A percentile compares a stretch with the other conserved stretches of the same genome.
Evolutionary conservation across 2,113 vertebrate species (phyloP).

Genomic region (Ancistrus triradiatus): DNA sequence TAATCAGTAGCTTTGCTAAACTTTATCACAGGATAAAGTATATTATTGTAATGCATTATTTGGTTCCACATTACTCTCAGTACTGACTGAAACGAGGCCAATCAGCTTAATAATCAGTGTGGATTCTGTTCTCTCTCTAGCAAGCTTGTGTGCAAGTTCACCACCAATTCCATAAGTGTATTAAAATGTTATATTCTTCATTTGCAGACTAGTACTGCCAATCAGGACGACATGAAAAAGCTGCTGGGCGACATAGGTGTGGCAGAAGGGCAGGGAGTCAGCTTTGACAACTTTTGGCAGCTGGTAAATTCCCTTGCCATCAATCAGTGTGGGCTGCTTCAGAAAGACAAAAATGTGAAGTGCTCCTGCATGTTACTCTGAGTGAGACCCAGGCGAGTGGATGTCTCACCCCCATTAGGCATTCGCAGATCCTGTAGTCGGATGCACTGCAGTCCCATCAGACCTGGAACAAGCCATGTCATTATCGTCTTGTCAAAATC

Average conservation of each 20-base stretch:
- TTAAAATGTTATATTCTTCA: neutral
- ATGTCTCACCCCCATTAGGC: slow-evolving; percentile 1
- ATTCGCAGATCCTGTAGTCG: neutral
- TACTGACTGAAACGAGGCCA: no score
- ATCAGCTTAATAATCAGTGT: no score
- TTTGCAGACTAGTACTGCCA: slow-evolving; percentile 29
- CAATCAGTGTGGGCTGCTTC: slow-evolving; percentile 38
- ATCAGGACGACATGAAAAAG: slow-evolving; percentile 35
- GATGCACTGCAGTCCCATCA: neutral
- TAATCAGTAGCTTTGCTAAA: no score
- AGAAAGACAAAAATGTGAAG: slow-evolving; percentile 45
- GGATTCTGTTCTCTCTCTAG: no score
- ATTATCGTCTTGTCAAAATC: slow-evolving; percentile 11
- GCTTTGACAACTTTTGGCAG: slow-evolving; percentile 47
- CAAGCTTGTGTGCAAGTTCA: no score
- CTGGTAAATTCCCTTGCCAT: slow-evolving; percentile 39
- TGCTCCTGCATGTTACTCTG: slow-evolving; percentile 43
- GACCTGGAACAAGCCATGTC: slow-evolving; percentile 2
- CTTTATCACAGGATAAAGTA: no score
- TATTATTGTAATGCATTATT: no score
- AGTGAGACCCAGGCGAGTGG: no score
- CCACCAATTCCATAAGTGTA: no score
- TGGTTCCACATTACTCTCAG: no score
- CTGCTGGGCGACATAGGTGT: slow-evolving; percentile 44
- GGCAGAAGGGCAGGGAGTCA: slow-evolving; percentile 34